These are phyloP conservation scores for Gobius niger DNA, from an alignment of 2,113 vertebrate species.

Conservation along the genomic window DNA sequence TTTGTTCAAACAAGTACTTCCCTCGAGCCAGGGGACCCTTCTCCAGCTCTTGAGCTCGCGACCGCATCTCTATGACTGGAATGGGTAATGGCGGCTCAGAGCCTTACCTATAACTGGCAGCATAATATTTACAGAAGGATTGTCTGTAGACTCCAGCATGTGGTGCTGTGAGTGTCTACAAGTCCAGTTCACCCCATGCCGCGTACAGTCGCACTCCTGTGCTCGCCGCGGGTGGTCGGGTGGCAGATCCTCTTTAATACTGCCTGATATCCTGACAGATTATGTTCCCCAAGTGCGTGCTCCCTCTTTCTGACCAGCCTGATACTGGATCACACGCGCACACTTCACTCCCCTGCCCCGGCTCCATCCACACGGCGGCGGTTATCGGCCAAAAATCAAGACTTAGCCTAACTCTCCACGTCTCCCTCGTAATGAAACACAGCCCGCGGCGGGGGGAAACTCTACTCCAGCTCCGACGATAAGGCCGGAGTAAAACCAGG, in stretches of 20 bases:
- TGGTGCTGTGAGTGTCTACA: slow-evolving; percentile 13
- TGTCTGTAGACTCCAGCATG: slow-evolving; percentile 1
- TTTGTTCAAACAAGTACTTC: too few species aligned
- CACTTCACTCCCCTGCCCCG: slow-evolving; percentile 29
- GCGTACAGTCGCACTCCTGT: slow-evolving; percentile 40
- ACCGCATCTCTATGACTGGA: too few species aligned
- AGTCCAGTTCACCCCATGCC: slow-evolving; percentile 12
- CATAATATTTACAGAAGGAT: too few species aligned
- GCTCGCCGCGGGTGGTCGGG: slow-evolving; percentile 45
- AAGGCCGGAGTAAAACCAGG: slow-evolving; percentile 13
- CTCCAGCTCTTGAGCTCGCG: too few species aligned
- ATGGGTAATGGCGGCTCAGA: too few species aligned
- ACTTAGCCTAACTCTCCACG: slow-evolving; percentile 17
- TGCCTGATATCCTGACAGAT: slow-evolving; percentile 45
- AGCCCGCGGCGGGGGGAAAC: slow-evolving; percentile 28
- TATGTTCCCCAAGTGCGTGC: slow-evolving; percentile 54
- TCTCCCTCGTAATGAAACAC: slow-evolving; percentile 40
- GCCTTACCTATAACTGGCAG: too few species aligned
- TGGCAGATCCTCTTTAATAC: slow-evolving; percentile 57
- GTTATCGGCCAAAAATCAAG: slow-evolving; percentile 39
- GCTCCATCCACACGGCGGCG: slow-evolving; percentile 51
- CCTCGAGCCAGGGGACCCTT: too few species aligned
- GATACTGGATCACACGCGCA: slow-evolving; percentile 34
- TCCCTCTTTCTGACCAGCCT: slow-evolving; percentile 26
- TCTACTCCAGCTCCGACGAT: slow-evolving; percentile 23